phyloP scores from a whole-genome alignment of 64 coral and sea anemone genomes.

The Trachythela sp. region DNA sequence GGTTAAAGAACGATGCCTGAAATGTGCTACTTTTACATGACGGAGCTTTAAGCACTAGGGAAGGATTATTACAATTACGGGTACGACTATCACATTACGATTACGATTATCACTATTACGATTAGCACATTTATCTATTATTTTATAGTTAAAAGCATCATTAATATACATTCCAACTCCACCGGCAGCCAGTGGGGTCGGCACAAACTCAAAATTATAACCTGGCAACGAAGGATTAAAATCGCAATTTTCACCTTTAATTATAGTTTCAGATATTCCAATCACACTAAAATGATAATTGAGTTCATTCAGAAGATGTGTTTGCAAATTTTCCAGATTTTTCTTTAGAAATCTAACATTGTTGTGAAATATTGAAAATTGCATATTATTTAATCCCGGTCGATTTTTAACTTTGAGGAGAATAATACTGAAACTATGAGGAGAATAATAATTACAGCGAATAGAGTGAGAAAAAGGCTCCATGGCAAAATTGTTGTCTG shows the following conservation, averaged over 20 bases:
- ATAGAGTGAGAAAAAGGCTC: background rate
- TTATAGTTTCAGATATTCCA: background rate
- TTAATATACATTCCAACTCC: too few relatives aligned
- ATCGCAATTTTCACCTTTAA: background rate
- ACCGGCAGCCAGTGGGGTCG: too few relatives aligned
- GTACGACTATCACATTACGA: too few relatives aligned
- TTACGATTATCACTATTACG: too few relatives aligned
- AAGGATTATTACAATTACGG: too few relatives aligned
- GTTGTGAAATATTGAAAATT: background rate
- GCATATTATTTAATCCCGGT: background rate
- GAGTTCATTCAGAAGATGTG: background rate
- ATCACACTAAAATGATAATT: background rate
- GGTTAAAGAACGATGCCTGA: too few relatives aligned
- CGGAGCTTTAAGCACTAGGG: too few relatives aligned
- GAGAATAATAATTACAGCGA: constrained; percentile 6
- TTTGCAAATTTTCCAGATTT: background rate
- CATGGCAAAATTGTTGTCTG: background rate
- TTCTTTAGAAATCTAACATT: background rate
- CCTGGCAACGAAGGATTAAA: too few relatives aligned
- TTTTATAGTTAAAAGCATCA: too few relatives aligned
- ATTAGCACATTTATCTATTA: too few relatives aligned
- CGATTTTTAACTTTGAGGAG: background rate
- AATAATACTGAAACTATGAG: background rate
- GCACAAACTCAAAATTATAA: too few relatives aligned
- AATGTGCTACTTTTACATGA: too few relatives aligned